Base-by-base conservation (phyloP, 2,797 vertebrate species). In the Okamejei kenojei region DNA sequence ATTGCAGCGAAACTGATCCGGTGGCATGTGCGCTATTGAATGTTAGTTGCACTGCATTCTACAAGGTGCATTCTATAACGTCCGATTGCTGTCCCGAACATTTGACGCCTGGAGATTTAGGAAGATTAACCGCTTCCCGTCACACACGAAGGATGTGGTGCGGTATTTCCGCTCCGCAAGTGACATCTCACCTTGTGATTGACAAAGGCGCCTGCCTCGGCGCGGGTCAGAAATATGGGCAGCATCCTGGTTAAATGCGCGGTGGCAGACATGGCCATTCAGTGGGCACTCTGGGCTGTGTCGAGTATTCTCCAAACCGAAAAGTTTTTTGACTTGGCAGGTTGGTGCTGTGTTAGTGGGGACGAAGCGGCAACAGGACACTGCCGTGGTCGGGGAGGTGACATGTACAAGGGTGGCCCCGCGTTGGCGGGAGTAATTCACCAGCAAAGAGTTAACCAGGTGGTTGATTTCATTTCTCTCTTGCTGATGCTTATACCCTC, bases 281-380 rank as follows among this genome's bases (percentile, higher is more conserved):
- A 97, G 93, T 97, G 97, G 97, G 86, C 94, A 32, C 94, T 97
- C 29, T 97, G 97, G 97, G 95, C 94, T 15, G 32, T 95, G 61
- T 96, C 97, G 0, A 95, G 96, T 0, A 94, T 96, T 2, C 65
- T 97, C 93, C 95, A 93, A 80, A 97, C 96, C 10, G 97, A 97
- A 94, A 97, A 95, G 95, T 97, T 98, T 93, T 97, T 96, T 91
- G 96, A 98, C 71, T 93, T 97, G 81, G 96, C 97, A 95, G 97
- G 97, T 98, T 96, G 96, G 71, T 29, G 13, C 8, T 38, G 7
- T 0, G 21, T n/a, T 35, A 54, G 45, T 54, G 45, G 61, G 86
- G 0, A 38, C 7, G 0, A 6, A n/a, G 35, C 21, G 1, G 21
- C 7, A 26, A 19, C 68, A 17, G 65, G 45, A 3, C 45, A 68